Evolutionary conservation across 2,888 invertebrate species (phyloP).

Genomic region (Drymonia ruficornis): DNA sequence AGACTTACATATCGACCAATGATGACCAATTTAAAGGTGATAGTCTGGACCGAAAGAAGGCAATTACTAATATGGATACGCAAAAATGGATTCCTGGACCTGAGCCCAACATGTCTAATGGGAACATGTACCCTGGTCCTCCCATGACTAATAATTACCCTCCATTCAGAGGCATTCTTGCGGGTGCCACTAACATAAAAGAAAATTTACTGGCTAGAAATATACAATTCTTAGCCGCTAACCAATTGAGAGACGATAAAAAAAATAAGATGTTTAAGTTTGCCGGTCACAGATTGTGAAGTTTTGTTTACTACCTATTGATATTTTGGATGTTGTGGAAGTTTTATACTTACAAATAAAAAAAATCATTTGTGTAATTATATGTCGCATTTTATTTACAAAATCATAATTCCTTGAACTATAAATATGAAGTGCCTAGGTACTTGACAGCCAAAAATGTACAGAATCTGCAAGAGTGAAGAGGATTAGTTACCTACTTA

Average conservation of each 20-base stretch:
- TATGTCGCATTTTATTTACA: constrained; percentile 31
- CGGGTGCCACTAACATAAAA: constrained; percentile 30
- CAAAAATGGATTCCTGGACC: constrained; percentile 43
- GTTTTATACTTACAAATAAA: constrained; percentile 13
- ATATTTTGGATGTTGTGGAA: neutral
- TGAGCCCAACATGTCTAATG: constrained; percentile 23
- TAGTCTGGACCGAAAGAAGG: constrained; percentile 56
- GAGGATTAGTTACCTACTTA: no score
- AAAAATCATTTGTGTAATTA: constrained; percentile 17
- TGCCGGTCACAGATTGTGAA: constrained; percentile 64
- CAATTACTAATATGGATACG: constrained; percentile 52
- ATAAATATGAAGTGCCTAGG: neutral
- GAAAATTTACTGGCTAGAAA: constrained; percentile 44
- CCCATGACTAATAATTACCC: constrained; percentile 22
- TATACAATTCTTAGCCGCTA: constrained; percentile 46
- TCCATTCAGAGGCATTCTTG: constrained; percentile 25
- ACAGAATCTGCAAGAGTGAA: no score
- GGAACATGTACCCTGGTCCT: constrained; percentile 25
- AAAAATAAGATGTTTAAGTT: constrained; percentile 73
- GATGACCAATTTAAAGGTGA: constrained; percentile 50
- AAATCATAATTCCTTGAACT: constrained; percentile 2
- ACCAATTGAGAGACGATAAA: constrained; percentile 59
- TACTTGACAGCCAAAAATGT: neutral
- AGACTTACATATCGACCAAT: constrained; percentile 43
- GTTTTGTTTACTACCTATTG: no score